Evolutionary conservation across 2,888 invertebrate genomes (phyloP).

Genomic region (Dromius quadrimaculatus): DNA sequence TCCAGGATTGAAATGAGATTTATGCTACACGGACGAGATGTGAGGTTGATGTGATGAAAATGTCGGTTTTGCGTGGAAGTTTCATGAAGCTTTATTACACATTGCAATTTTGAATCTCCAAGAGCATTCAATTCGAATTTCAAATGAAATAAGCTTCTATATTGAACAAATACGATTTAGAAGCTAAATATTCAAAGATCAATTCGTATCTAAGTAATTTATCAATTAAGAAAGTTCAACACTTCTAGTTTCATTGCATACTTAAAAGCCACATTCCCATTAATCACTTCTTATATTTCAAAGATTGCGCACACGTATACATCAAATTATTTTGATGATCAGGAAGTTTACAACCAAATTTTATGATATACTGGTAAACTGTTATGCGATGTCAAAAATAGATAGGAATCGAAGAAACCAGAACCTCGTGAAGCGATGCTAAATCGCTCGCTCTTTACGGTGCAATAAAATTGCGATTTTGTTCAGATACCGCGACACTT

Average conservation of each 20-base stretch:
- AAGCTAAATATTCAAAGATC: too few species aligned
- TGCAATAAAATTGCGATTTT: conserved; percentile 35
- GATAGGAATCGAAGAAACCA: conserved; percentile 5
- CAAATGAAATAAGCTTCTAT: too few species aligned
- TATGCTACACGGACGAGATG: conserved; percentile 15
- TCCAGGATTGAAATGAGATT: conserved; percentile 24
- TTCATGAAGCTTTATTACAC: not conserved
- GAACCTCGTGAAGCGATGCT: not conserved
- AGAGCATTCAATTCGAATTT: not conserved
- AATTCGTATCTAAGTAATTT: too few species aligned
- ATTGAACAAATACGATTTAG: too few species aligned
- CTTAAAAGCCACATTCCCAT: conserved; percentile 3
- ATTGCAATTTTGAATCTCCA: not conserved
- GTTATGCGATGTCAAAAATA: conserved; percentile 18
- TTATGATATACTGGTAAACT: conserved; percentile 27
- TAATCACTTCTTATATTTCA: conserved; percentile 32
- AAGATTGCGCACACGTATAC: conserved; percentile 12
- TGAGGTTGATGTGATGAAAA: conserved; percentile 8
- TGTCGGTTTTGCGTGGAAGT: not conserved
- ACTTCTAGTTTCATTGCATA: not conserved
- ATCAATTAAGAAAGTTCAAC: too few species aligned
- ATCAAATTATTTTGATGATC: conserved; percentile 26
- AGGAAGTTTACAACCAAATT: conserved; percentile 19
- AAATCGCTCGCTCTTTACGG: conserved; percentile 19
- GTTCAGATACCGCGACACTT: conserved; percentile 20